Evolutionary conservation across 2,113 vertebrate species (phyloP).

Genomic region (Anseranas semipalmata): DNA sequence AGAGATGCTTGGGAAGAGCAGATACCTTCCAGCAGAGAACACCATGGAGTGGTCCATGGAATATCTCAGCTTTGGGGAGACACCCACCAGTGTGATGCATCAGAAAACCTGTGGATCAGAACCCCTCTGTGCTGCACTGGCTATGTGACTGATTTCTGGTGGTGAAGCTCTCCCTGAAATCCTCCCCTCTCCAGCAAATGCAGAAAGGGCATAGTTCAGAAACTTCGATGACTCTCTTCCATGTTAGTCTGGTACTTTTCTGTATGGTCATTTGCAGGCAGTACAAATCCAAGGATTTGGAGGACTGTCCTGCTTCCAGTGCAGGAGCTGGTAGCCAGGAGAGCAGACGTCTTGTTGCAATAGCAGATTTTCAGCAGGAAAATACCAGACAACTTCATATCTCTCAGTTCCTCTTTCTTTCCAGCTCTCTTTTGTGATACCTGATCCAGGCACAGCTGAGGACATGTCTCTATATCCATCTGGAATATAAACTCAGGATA

Average conservation of each 20-base stretch:
- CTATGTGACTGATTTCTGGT: background rate
- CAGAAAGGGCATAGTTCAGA: background rate
- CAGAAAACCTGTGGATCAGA: fast-evolving
- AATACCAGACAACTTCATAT: background rate
- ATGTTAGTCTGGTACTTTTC: background rate
- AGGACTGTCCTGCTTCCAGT: background rate
- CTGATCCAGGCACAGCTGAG: background rate
- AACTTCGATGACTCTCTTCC: background rate
- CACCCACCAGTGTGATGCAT: background rate
- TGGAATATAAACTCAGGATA: background rate
- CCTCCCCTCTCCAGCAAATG: background rate
- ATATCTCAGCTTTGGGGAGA: background rate
- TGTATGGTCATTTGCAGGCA: background rate
- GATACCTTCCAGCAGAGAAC: background rate
- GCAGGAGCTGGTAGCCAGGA: background rate
- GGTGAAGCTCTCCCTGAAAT: background rate
- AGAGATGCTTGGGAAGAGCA: background rate
- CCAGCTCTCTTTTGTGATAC: background rate
- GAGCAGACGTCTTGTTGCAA: background rate
- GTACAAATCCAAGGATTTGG: background rate
- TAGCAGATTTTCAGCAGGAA: background rate
- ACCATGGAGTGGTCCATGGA: background rate
- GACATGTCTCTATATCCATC: background rate
- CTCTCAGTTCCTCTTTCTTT: background rate
- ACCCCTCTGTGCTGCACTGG: background rate